phyloP scores from a whole-genome alignment of 2,888 invertebrate species.

The Willowsia nigromaculata region DNA sequence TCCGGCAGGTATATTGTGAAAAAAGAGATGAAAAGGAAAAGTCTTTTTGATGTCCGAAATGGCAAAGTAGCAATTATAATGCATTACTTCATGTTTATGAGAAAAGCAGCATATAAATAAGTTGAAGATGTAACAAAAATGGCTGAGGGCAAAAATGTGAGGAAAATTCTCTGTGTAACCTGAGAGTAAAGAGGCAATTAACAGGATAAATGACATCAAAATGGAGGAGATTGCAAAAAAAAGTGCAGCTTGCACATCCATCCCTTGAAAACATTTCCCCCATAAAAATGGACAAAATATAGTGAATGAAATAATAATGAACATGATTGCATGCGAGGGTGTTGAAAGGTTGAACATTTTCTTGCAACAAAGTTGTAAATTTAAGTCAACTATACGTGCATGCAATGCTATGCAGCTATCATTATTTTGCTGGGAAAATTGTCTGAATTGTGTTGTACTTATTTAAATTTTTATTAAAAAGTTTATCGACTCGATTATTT shows the following conservation, averaged over 20 bases:
- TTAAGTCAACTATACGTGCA: background rate
- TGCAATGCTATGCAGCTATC: background rate
- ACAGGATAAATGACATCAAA: background rate
- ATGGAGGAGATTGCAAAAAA: background rate
- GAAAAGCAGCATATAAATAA: no score
- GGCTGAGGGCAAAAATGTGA: background rate
- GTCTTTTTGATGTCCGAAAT: no score
- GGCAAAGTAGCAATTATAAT: no score
- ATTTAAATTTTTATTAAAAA: background rate
- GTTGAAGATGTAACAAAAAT: background rate
- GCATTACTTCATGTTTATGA: background rate
- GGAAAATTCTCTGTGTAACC: background rate
- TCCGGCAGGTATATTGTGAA: no score
- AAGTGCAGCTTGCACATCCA: background rate
- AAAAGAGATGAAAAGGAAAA: no score
- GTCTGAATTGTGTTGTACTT: background rate
- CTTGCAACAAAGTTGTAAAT: background rate
- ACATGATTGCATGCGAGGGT: background rate
- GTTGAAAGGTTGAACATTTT: background rate
- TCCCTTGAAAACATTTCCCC: background rate
- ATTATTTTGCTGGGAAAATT: background rate
- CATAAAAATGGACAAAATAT: background rate
- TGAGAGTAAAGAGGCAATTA: background rate
- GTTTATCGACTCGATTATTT: background rate
- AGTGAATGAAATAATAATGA: background rate